A percentile compares a stretch with the other conserved stretches of the same genome.
phyloP scores from a whole-genome alignment of 2,797 vertebrate species.

The Coregonus suidteri region DNA sequence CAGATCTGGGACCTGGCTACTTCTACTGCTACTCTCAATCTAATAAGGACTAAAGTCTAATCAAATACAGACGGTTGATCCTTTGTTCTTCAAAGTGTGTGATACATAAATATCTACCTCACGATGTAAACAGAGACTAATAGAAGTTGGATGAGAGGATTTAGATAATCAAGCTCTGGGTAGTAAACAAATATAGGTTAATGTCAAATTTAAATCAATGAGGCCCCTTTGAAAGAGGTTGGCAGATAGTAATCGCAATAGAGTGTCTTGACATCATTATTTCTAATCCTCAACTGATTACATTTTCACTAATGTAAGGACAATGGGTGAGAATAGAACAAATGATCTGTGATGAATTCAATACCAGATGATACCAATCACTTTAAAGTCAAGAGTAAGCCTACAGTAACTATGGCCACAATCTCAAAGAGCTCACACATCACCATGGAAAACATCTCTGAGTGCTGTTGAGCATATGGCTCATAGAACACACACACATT shows the following conservation, averaged over 20 bases:
- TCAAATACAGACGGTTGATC: not conserved
- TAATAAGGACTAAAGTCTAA: not conserved
- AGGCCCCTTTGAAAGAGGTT: not conserved
- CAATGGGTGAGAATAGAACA: not conserved
- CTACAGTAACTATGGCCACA: not conserved
- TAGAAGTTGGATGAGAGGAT: constrained; percentile 1
- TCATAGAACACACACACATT: not conserved
- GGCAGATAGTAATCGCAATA: not conserved
- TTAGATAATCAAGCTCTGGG: not conserved
- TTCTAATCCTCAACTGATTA: not conserved
- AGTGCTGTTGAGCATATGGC: not conserved
- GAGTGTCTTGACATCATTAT: not conserved
- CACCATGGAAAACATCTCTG: not conserved
- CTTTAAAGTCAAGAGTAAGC: not conserved
- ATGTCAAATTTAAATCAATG: constrained; percentile 1
- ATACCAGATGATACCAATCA: not conserved
- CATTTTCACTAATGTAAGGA: constrained; percentile 1
- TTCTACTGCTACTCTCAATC: not conserved
- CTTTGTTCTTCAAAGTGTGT: not conserved
- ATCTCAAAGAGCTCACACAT: not conserved
- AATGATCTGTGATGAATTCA: not conserved
- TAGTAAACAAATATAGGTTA: not conserved
- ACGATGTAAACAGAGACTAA: not conserved
- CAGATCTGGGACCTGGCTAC: not conserved
- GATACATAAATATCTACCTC: not conserved